These are phyloP conservation scores for Aldrovandia affinis DNA, from an alignment of 2,797 vertebrate genomes.

Conservation along the genomic window DNA sequence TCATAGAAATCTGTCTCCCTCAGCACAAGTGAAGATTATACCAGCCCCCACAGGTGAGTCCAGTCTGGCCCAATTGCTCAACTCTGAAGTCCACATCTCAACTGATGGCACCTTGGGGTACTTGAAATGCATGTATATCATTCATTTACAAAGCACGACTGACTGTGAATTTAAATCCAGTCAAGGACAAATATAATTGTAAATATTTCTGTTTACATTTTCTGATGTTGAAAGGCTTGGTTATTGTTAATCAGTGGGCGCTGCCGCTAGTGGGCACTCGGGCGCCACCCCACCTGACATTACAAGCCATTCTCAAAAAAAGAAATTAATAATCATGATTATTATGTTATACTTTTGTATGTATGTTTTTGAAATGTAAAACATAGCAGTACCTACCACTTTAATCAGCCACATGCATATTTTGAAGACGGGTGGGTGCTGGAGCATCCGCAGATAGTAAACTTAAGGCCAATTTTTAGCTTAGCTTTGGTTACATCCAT, in stretches of 20 bases:
- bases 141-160: not conserved
- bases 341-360: too few relatives aligned
- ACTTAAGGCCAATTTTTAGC: too few relatives aligned
- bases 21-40: constrained; percentile 37
- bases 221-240: not conserved
- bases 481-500: too few relatives aligned
- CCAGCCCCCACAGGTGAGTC: constrained; percentile 30
- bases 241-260: not conserved
- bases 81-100: constrained; percentile 35
- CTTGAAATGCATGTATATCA: not conserved
- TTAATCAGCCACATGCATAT: too few relatives aligned
- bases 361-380: too few relatives aligned
- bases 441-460: too few relatives aligned
- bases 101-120: constrained; percentile 36
- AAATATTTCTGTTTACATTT: not conserved
- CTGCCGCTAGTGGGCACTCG: too few relatives aligned
- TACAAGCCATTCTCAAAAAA: too few relatives aligned
- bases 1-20: not conserved
- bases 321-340: too few relatives aligned
- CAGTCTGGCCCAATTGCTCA: constrained; percentile 36
- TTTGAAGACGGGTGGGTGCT: too few relatives aligned
- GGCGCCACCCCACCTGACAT: too few relatives aligned
- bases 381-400: too few relatives aligned
- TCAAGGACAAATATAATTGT: not conserved
- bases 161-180: not conserved